A percentile compares a stretch with the other conserved stretches of the same genome.
phyloP scores from a whole-genome alignment of 2,797 vertebrate genomes.

The Discoglossus pictus region DNA sequence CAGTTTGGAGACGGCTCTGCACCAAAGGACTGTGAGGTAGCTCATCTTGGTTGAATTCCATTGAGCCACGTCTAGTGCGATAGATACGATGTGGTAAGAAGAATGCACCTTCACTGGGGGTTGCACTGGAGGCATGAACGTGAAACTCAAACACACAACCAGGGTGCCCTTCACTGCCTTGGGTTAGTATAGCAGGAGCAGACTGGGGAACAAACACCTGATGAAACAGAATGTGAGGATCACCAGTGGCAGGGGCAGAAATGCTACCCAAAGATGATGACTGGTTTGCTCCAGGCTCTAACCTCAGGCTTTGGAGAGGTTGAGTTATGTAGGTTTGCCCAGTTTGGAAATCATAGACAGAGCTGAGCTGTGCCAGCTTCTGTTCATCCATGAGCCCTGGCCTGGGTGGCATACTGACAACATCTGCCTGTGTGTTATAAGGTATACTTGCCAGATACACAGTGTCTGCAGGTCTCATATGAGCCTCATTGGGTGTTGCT shows the following conservation, averaged over 20 bases:
- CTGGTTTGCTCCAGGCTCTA: slow-evolving; percentile 80
- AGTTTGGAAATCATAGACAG: slow-evolving; percentile 80
- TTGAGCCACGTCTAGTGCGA: slow-evolving; percentile 79
- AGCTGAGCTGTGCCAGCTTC: slow-evolving; percentile 68
- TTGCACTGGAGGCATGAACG: slow-evolving; percentile 69
- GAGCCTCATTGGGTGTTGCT: slow-evolving; percentile 75
- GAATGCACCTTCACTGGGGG: slow-evolving; percentile 67
- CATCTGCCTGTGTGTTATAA: slow-evolving; percentile 75
- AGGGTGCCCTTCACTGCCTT: slow-evolving; percentile 71
- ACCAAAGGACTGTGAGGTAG: slow-evolving; percentile 66
- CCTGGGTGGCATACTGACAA: slow-evolving; percentile 74
- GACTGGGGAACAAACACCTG: slow-evolving; percentile 84
- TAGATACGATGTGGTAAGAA: slow-evolving; percentile 75
- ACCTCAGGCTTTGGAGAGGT: slow-evolving; percentile 79
- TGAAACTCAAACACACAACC: slow-evolving; percentile 91
- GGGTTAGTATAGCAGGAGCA: slow-evolving; percentile 82
- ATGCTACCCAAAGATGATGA: slow-evolving; percentile 71
- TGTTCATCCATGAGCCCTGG: slow-evolving; percentile 75
- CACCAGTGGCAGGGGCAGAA: slow-evolving; percentile 71
- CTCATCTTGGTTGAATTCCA: slow-evolving; percentile 88
- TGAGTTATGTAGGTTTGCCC: slow-evolving; percentile 82
- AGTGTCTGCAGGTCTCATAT: slow-evolving; percentile 82
- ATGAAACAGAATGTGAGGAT: slow-evolving; percentile 70
- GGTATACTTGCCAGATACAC: slow-evolving; percentile 77
- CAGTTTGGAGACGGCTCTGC: slow-evolving; percentile 87